A percentile compares a stretch with the other conserved stretches of the same genome.
Evolutionary conservation across 2,888 invertebrate genomes (phyloP).

Genomic region (Carterocephalus palaemon): DNA sequence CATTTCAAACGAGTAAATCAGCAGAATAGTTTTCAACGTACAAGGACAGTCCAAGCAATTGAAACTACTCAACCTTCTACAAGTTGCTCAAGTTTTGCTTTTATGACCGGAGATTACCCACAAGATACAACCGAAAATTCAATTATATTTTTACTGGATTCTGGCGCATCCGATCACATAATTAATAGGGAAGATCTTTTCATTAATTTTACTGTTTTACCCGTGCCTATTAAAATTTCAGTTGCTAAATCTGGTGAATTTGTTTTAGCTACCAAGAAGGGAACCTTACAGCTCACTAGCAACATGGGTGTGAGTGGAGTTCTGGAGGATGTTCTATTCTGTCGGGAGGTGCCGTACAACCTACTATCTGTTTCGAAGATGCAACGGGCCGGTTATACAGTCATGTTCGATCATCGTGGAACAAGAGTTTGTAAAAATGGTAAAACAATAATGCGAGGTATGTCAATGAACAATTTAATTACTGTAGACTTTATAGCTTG

Average conservation of each 20-base stretch:
- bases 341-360: conserved; percentile 23
- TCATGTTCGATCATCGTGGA: no score
- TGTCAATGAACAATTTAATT: no score
- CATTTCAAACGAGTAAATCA: conserved; percentile 30
- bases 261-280: conserved; percentile 40
- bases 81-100: conserved; percentile 26
- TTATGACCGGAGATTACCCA: conserved; percentile 28
- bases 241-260: conserved; percentile 38
- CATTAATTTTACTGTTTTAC: conserved; percentile 28
- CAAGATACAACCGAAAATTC: background rate
- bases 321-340: conserved; percentile 26
- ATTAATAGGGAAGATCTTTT: conserved; percentile 31
- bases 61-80: conserved; percentile 18
- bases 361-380: conserved; percentile 24
- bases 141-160: conserved; percentile 29
- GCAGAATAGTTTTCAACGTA: conserved; percentile 10
- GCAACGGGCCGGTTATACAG: conserved; percentile 22
- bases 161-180: conserved; percentile 32
- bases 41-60: conserved; percentile 28
- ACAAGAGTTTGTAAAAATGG: no score
- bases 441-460: no score
- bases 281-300: conserved; percentile 36
- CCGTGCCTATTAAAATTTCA: conserved; percentile 38
- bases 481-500: background rate
- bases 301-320: conserved; percentile 32